Conservation (phyloP, 2,113 vertebrate genomes). For the Dromiciops gliroides region DNA sequence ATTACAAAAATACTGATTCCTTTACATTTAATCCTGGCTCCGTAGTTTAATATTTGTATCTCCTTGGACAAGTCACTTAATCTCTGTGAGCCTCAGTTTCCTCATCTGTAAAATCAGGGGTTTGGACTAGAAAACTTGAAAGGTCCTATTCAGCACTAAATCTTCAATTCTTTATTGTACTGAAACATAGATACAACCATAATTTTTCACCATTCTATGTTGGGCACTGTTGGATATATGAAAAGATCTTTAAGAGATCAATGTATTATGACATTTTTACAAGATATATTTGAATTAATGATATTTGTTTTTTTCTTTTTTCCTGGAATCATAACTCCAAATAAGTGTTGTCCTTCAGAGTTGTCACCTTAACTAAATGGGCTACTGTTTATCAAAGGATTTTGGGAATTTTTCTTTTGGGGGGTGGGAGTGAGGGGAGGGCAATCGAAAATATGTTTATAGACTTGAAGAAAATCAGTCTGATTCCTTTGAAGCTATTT, state of each 20-base stretch:
- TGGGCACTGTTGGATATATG: not conserved
- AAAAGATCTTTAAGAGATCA: not conserved
- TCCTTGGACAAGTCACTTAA: not conserved
- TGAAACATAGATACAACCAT: not conserved
- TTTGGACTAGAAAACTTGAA: not conserved
- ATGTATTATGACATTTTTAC: not conserved
- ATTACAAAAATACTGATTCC: not conserved
- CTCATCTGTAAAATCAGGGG: not conserved
- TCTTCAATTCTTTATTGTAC: not conserved
- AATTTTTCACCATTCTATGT: not conserved
- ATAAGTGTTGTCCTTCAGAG: not conserved
- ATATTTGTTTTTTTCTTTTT: not conserved
- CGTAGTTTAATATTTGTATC: not conserved
- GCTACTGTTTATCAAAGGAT: not conserved
- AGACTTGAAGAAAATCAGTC: not conserved
- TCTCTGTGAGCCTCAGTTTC: not conserved
- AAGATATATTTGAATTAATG: not conserved
- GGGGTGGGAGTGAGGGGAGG: not conserved
- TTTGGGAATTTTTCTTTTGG: constrained; percentile 31
- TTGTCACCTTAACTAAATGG: not conserved
- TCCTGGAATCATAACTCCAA: not conserved
- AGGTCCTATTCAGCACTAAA: not conserved
- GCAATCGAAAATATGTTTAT: not conserved
- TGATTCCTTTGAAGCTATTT: constrained; percentile 29
- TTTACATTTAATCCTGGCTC: not conserved